These are phyloP conservation scores for Ceratina calcarata DNA, from an alignment of 1,140 invertebrate species.

Conservation along the genomic window DNA sequence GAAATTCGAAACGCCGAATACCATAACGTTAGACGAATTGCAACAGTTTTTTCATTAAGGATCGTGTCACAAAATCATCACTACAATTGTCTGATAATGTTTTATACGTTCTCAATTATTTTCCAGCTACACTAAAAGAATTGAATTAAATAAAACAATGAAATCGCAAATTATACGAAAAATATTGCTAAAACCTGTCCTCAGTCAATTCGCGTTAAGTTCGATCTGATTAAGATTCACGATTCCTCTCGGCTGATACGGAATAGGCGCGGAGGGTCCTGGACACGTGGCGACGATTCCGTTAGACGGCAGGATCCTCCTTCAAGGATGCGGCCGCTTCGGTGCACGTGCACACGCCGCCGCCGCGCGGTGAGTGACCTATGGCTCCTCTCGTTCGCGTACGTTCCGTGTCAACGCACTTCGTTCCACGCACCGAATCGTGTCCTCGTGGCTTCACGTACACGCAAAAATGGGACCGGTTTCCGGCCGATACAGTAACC, in stretches of 20 bases:
- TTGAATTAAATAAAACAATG: too few species aligned
- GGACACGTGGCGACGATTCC: conserved; percentile 69
- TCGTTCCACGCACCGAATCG: background rate
- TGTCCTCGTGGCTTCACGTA: conserved; percentile 18
- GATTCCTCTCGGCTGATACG: too few species aligned
- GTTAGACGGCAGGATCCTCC: conserved; percentile 68
- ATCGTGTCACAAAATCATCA: too few species aligned
- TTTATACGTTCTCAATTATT: too few species aligned
- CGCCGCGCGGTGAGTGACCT: conserved; percentile 77
- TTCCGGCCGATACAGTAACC: background rate
- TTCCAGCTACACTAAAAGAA: too few species aligned
- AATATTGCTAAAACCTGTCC: too few species aligned
- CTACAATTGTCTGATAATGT: too few species aligned
- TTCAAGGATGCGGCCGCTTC: conserved; percentile 52
- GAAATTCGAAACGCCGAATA: conserved; percentile 3
- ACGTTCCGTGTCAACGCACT: conserved; percentile 74
- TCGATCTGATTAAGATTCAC: background rate
- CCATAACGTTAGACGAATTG: too few species aligned
- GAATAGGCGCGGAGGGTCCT: conserved; percentile 36
- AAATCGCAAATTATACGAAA: too few species aligned
- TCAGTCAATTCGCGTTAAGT: background rate
- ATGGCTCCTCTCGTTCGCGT: conserved; percentile 67
- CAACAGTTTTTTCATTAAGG: too few species aligned
- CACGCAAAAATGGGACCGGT: conserved; percentile 38
- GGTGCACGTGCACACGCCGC: conserved; percentile 48